Evolutionary conservation across 2,113 vertebrate genomes (phyloP), one percentile per base, ranked within the genome.

Genomic region (Pterocles gutturalis): DNA sequence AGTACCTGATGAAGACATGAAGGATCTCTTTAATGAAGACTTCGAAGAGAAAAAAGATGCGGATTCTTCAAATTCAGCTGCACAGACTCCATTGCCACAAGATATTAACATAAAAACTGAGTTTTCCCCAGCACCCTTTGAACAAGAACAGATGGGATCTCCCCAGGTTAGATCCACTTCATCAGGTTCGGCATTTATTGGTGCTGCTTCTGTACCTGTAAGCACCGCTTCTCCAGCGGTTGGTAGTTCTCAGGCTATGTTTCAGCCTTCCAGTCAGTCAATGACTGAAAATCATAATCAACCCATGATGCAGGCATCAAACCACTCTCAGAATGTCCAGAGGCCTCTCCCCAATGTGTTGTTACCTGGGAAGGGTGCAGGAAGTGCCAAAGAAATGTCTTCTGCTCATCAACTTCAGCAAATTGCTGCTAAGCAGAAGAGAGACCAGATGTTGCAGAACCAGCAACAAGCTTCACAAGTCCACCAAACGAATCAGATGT

Each of bases 21-120:
- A 99, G 98, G 99, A 99, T 97, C 99, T 99, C n/a, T 99, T 99
- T 34, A 99, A 98, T 7, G 99, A 99, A 6, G 99, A 99, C 80
- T 99, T 99, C 21, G 99, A 99, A 93, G 99, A 99, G 83, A 99
- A 99, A 86, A 99, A 99, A 88, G 99, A 99, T 84, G 97, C 97
- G 18, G 99, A 99, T 90, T 96, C 99, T 89, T 96, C 98, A 11
- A 96, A 98, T 79, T 97, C 98, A 22, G 91, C 98, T 85, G 97
- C 92, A 78, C 98, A 98, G 91, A 97, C 97, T 62, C 96, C 98
- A 3, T 97, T 99, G 45, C 96, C 98, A 20, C 98, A 99, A 36
- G 99, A 99, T 83, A 98, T 98, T 93, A 99, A 93, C 29, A 98
- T 99, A 58, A 99, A 99, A 97, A 97, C 99, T 0, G 99, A 99